phyloP scores from a whole-genome alignment of 2,113 vertebrate species.

The Oryzias melastigma region DNA sequence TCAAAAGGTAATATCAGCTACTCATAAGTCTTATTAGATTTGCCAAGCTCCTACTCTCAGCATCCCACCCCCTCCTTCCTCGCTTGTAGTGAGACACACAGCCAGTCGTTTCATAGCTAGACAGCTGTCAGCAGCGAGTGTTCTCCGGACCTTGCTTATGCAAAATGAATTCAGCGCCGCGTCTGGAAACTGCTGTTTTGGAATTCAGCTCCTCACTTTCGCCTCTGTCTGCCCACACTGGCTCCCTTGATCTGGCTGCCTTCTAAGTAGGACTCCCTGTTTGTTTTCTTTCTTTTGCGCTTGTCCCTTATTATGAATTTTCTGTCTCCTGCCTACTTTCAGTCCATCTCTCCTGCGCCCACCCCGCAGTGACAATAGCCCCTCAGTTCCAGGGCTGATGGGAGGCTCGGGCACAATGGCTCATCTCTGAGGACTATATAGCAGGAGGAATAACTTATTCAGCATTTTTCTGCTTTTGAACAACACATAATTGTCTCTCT shows the following conservation, averaged over 20 bases:
- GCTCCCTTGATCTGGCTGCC: constrained; percentile 44
- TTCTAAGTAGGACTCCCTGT: constrained; percentile 36
- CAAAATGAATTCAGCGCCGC: constrained; percentile 63
- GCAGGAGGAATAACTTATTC: constrained; percentile 12
- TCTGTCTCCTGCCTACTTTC: constrained; percentile 27
- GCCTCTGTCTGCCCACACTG: constrained; percentile 50
- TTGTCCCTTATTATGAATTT: constrained; percentile 32
- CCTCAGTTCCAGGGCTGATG: constrained; percentile 45
- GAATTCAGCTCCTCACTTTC: constrained; percentile 59
- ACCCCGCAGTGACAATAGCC: constrained; percentile 58
- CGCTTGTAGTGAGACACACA: constrained; percentile 25
- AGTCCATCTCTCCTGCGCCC: constrained; percentile 41
- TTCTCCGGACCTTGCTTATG: constrained; percentile 59
- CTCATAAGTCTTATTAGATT: constrained; percentile 54
- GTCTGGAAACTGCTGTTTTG: constrained; percentile 60
- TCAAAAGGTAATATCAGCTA: constrained; percentile 59
- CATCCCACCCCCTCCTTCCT: neutral
- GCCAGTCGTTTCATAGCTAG: constrained; percentile 47
- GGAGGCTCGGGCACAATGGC: constrained; percentile 47
- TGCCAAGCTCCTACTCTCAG: constrained; percentile 38
- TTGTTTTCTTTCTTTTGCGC: constrained; percentile 30
- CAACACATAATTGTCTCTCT: constrained; percentile 16
- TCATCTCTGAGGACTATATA: constrained; percentile 51
- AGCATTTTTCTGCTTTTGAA: constrained; percentile 29
- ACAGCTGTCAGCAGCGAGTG: constrained; percentile 58